Conservation (phyloP, 2,888 invertebrate genomes). For the Anthophora plumipes region DNA sequence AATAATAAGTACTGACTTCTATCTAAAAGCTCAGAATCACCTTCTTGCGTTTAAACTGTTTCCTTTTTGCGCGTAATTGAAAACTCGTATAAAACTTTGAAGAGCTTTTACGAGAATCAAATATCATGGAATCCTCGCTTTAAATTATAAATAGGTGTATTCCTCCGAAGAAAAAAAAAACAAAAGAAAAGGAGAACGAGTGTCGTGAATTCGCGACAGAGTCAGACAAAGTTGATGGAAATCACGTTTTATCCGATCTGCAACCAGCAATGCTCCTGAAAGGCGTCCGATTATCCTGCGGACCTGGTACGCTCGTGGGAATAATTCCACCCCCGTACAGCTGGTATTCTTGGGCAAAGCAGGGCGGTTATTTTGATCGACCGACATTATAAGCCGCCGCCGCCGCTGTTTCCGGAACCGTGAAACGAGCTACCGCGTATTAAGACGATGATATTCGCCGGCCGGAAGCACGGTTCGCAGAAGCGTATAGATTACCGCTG, state of each 20-base stretch:
- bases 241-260: constrained; percentile 71
- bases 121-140: no score
- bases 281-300: constrained; percentile 76
- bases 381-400: constrained; percentile 61
- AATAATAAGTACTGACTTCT: no score
- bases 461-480: constrained; percentile 40
- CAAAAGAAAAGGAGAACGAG: constrained; percentile 2
- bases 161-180: no score
- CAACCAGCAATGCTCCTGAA: constrained; percentile 49
- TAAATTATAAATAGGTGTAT: no score
- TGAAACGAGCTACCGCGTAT: constrained; percentile 73
- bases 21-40: no score
- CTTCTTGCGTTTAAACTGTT: no score
- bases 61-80: no score
- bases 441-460: constrained; percentile 57
- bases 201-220: constrained; percentile 4
- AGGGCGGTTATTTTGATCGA: constrained; percentile 68
- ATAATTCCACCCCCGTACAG: constrained; percentile 68
- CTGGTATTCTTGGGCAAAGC: constrained; percentile 50
- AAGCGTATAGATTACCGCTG: constrained; percentile 50
- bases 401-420: constrained; percentile 66
- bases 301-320: constrained; percentile 74
- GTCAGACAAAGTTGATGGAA: constrained; percentile 63
- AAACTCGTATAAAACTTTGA: no score
- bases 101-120: no score